These are phyloP conservation scores for Apamea sordens DNA, from an alignment of 2,888 invertebrate species.

Conservation along the genomic window DNA sequence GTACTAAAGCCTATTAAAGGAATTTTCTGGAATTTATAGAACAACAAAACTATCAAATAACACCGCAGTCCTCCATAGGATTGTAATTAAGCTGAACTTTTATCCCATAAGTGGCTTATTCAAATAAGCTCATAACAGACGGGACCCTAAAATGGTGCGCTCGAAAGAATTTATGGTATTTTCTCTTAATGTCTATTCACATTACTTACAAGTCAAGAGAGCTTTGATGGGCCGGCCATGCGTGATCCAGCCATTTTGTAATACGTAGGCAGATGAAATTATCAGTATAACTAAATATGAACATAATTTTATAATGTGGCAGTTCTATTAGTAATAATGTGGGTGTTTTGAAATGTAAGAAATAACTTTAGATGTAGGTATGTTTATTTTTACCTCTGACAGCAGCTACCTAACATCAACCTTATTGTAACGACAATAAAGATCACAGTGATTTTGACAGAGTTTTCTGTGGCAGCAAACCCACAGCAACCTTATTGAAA, in stretches of 20 bases:
- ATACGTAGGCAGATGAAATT: conserved; percentile 45
- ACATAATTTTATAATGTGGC: conserved; percentile 53
- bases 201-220: conserved; percentile 42
- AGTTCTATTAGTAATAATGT: conserved; percentile 44
- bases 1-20: no score
- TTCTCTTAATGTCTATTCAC: conserved; percentile 54
- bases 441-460: background rate
- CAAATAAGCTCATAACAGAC: conserved; percentile 41
- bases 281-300: conserved; percentile 46
- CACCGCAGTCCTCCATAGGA: background rate
- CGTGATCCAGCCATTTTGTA: conserved; percentile 41
- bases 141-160: conserved; percentile 36
- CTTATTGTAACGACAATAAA: background rate
- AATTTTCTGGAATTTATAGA: background rate
- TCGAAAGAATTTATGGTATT: conserved; percentile 60
- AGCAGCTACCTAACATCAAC: background rate
- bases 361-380: conserved; percentile 4
- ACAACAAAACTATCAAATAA: conserved; percentile 13
- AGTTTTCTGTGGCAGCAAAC: background rate
- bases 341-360: conserved; percentile 9
- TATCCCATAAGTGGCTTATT: conserved; percentile 51
- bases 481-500: background rate
- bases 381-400: background rate
- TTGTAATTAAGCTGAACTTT: conserved; percentile 36
- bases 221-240: conserved; percentile 28